Evolutionary conservation across 2,797 vertebrate species (phyloP).

Genomic region (Diglossa cyanea): DNA sequence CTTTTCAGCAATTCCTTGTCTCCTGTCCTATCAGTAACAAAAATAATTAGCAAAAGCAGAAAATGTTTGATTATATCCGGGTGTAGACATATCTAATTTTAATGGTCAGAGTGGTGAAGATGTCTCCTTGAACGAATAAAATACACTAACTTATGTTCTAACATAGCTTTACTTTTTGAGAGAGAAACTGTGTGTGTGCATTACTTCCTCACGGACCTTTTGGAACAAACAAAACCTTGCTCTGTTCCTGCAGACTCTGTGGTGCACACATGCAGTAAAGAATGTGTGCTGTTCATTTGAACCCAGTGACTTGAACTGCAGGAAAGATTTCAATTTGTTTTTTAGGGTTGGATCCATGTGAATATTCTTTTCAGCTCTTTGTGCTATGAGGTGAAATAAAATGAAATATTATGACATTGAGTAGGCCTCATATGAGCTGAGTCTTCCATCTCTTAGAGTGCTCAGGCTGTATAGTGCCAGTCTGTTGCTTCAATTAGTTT

Average conservation of each 20-base stretch:
- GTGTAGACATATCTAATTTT: neutral
- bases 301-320: neutral
- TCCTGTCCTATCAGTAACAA: neutral
- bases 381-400: neutral
- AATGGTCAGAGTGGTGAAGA: neutral
- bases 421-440: neutral
- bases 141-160: neutral
- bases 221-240: neutral
- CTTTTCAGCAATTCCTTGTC: neutral
- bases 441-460: neutral
- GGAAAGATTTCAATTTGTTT: neutral
- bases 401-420: neutral
- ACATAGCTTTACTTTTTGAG: neutral
- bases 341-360: neutral
- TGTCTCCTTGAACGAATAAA: neutral
- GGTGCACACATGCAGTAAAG: neutral
- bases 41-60: neutral
- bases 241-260: neutral
- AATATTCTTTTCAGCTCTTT: neutral
- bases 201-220: neutral
- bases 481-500: constrained; percentile 41
- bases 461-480: neutral
- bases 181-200: neutral
- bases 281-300: neutral
- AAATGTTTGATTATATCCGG: neutral